phyloP scores from a whole-genome alignment of 1,140 invertebrate genomes.

The Yoshiicerus persimilis region DNA sequence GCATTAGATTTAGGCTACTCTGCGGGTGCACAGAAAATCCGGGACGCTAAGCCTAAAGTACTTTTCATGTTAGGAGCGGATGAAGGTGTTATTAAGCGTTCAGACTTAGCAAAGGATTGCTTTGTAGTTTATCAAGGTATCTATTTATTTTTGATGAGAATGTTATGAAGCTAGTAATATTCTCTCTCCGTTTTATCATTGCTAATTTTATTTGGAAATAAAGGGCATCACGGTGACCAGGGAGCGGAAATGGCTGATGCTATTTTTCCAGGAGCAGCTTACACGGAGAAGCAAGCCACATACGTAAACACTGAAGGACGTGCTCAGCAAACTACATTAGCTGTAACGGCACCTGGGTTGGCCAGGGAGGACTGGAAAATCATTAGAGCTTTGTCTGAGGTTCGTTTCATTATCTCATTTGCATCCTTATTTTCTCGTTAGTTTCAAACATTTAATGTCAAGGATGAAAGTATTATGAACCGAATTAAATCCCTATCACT shows the following conservation, averaged over 20 bases:
- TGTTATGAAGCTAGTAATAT: neutral
- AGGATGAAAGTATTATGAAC: neutral
- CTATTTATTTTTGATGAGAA: neutral
- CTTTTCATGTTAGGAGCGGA: slow-evolving; percentile 93
- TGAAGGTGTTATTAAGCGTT: slow-evolving; percentile 72
- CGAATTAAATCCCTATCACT: neutral
- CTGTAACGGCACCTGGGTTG: slow-evolving; percentile 89
- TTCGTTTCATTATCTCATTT: slow-evolving; percentile 51
- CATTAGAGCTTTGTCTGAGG: slow-evolving; percentile 81
- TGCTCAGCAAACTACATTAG: slow-evolving; percentile 87
- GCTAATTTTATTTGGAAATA: neutral
- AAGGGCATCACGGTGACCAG: slow-evolving; percentile 93
- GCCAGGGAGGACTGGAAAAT: slow-evolving; percentile 99
- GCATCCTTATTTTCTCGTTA: slow-evolving; percentile 28
- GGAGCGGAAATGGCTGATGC: slow-evolving; percentile 92
- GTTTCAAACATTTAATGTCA: slow-evolving; percentile 26
- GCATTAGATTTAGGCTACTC: slow-evolving; percentile 94
- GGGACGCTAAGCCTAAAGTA: slow-evolving; percentile 73
- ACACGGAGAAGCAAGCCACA: slow-evolving; percentile 95
- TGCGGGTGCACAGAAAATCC: slow-evolving; percentile 71
- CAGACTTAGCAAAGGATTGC: slow-evolving; percentile 77
- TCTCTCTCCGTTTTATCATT: neutral
- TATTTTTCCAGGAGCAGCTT: slow-evolving; percentile 93
- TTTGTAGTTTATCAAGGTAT: slow-evolving; percentile 92
- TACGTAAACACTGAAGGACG: slow-evolving; percentile 98